Evolutionary conservation across 2,797 vertebrate species (phyloP).

Genomic region (Schizopygopsis pylzovi): DNA sequence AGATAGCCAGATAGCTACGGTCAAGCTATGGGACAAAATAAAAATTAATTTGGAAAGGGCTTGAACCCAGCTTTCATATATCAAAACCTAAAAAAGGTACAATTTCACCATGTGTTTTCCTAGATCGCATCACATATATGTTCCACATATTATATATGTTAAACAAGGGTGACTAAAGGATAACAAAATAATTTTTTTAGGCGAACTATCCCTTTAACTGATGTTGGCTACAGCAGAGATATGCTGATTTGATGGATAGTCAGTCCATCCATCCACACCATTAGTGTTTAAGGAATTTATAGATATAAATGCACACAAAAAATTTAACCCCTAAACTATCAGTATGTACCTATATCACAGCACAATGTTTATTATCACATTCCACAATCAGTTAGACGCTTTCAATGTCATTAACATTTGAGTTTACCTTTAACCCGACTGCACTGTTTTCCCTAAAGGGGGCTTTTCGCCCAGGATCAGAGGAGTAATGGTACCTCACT

Average conservation of each 20-base stretch:
- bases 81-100: too few relatives aligned
- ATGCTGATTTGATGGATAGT: background rate
- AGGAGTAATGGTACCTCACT: conserved; percentile 43
- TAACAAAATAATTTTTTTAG: background rate
- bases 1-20: too few relatives aligned
- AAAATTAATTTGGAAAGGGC: too few relatives aligned
- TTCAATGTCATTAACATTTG: conserved; percentile 54
- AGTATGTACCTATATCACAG: conserved; percentile 5
- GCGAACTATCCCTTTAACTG: background rate
- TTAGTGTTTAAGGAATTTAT: conserved; percentile 4
- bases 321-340: conserved; percentile 19
- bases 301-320: conserved; percentile 1
- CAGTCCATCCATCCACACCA: background rate
- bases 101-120: too few relatives aligned
- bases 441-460: conserved; percentile 45
- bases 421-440: conserved; percentile 61
- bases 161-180: background rate
- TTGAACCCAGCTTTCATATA: too few relatives aligned
- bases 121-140: background rate
- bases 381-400: conserved; percentile 59
- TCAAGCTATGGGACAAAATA: too few relatives aligned
- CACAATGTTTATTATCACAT: conserved; percentile 50
- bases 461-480: conserved; percentile 42
- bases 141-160: background rate
- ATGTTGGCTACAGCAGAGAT: background rate